Percentiles rank a stretch among this genome's conserved stretches.
Evolutionary conservation across 1,140 invertebrate species (phyloP).

Genomic region (Hyles euphorbiae): DNA sequence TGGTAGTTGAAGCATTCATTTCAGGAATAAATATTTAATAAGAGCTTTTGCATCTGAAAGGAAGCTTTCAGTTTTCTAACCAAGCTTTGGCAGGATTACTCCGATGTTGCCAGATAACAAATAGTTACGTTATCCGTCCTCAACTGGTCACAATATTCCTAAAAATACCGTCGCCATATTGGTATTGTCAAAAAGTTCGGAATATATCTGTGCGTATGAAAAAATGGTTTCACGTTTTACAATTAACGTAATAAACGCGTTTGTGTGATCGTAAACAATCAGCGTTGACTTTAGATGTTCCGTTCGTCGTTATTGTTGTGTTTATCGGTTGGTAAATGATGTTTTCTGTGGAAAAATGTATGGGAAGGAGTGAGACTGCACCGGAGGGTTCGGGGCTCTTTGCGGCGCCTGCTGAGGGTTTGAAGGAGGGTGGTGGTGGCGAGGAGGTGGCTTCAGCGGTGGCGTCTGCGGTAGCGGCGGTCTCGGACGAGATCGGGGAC

Average conservation of each 20-base stretch:
- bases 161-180: conserved; percentile 74
- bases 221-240: conserved; percentile 64
- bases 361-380: conserved; percentile 44
- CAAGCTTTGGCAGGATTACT: neutral
- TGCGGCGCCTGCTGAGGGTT: conserved; percentile 36
- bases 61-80: neutral
- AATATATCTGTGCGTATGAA: conserved; percentile 57
- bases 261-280: conserved; percentile 48
- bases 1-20: too few relatives aligned
- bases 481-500: conserved; percentile 65
- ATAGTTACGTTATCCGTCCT: conserved; percentile 40
- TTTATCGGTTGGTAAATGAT: conserved; percentile 61
- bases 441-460: conserved; percentile 52
- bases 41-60: neutral
- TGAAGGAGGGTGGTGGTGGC: conserved; percentile 18
- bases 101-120: conserved; percentile 34
- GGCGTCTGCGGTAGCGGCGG: conserved; percentile 56
- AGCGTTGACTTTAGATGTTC: conserved; percentile 66
- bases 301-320: conserved; percentile 52
- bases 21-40: neutral
- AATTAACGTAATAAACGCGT: conserved; percentile 42
- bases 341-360: conserved; percentile 67
- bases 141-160: conserved; percentile 65
- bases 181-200: conserved; percentile 71
- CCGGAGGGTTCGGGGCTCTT: conserved; percentile 39